Base-by-base conservation (phyloP, 2,113 vertebrate species). In the Coregonus clupeaformis region DNA sequence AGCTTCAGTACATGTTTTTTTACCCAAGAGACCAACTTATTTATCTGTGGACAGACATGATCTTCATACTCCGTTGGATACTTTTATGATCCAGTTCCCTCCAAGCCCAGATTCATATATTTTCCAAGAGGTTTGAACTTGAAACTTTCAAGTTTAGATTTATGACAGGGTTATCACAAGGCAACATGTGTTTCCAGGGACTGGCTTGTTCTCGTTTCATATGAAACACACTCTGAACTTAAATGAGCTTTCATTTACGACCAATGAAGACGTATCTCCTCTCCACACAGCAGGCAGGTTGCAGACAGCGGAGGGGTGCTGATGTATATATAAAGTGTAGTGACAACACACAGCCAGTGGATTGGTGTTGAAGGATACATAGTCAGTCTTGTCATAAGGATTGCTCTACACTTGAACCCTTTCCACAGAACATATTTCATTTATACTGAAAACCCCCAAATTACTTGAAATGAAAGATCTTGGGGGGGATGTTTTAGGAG, bases 101-200 rank as follows among this genome's bases (percentile, higher is more conserved):
- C 57, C 13, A 60, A 60, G 6, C n/a, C 18, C 57, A 60, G 57
- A 60, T 60, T 60, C 6, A 2, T 24, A 60, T 60, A 3, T 60
- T n/a, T 22, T 60, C 57, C 57, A 52, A 45, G 42, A 45, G 12
- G 14, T 52, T 18, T 16, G 49, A 18, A 52, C 16, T 52, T 52
- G 12, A 18, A 16, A 5, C 49, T 5, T 62, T 62, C 59, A 22
- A 62, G 20, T 14, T n/a, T 25, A 29, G 22, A 65, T 65, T 29
- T 29, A 29, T 60, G 24, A 27, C 14, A 14, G 25, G 22, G 25
- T 82, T 84, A 86, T 85, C 78, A 76, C 13, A 32, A 68, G 77
- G 25, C 47, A 80, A 84, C 87, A 86, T 86, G 77, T 89, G 85
- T 87, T 84, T 86, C 63, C 71, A 68, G 73, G 77, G 73, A 78